These are phyloP conservation scores for Epinotia demarniana DNA, from an alignment of 2,888 invertebrate genomes.

Conservation along the genomic window DNA sequence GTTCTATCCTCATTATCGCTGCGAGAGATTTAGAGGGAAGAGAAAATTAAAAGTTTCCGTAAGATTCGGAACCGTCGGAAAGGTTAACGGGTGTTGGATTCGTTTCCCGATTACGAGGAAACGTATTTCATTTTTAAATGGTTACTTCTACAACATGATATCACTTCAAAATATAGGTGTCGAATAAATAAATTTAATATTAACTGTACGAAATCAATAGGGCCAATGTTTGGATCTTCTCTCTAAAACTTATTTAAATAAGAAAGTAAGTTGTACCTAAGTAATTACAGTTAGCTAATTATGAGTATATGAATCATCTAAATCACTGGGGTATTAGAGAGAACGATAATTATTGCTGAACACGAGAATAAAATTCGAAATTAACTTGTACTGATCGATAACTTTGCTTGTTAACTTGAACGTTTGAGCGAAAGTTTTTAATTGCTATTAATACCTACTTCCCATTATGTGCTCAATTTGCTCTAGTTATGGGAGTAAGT, in stretches of 20 bases:
- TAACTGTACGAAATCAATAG: neutral
- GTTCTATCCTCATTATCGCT: constrained; percentile 75
- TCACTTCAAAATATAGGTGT: neutral
- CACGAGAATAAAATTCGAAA: constrained; percentile 15
- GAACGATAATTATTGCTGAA: constrained; percentile 2
- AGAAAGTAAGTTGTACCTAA: neutral
- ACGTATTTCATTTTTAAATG: neutral
- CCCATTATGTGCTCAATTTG: constrained; percentile 25
- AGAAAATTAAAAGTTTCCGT: constrained; percentile 53
- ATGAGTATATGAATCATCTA: neutral
- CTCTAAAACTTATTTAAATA: neutral
- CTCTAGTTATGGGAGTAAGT: constrained; percentile 9
- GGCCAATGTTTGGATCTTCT: neutral
- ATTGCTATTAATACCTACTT: constrained; percentile 38
- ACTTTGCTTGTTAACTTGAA: constrained; percentile 42
- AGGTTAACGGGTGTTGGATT: constrained; percentile 34
- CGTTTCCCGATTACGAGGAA: neutral
- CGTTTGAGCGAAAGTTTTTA: constrained; percentile 37
- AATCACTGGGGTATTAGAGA: neutral
- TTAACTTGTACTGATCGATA: constrained; percentile 28
- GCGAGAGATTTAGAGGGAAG: constrained; percentile 56
- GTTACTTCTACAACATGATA: neutral
- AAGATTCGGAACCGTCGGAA: constrained; percentile 33
- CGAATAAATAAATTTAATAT: too few species aligned
- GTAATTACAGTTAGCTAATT: neutral